Evolutionary conservation across 2,113 vertebrate species (phyloP).

Genomic region (Pterocles orientalis): DNA sequence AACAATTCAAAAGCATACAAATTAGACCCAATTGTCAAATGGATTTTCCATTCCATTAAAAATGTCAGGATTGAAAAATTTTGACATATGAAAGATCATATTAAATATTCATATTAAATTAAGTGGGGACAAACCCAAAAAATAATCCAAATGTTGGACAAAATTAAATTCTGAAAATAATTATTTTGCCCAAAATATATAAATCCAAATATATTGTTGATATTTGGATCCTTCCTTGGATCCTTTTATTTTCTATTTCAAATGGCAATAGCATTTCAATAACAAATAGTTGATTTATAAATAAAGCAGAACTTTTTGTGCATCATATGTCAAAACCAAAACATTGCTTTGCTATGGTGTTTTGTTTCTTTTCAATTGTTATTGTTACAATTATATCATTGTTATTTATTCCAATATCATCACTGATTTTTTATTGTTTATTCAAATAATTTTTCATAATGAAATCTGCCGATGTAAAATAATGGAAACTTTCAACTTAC

Average conservation of each 20-base stretch:
- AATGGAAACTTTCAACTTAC: neutral
- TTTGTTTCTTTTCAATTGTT: neutral
- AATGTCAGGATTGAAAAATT: conserved; percentile 53
- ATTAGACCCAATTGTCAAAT: conserved; percentile 66
- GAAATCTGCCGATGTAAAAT: neutral
- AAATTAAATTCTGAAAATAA: conserved; percentile 23
- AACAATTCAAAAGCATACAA: conserved; percentile 56
- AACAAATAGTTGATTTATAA: neutral
- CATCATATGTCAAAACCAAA: neutral
- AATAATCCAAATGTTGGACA: neutral
- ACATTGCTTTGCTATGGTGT: neutral
- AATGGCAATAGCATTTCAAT: neutral
- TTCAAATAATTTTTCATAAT: neutral
- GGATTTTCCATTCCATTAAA: conserved; percentile 63
- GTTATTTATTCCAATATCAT: neutral
- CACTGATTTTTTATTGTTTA: neutral
- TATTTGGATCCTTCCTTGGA: neutral
- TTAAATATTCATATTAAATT: conserved; percentile 43
- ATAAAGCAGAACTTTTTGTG: neutral
- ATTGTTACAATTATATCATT: neutral
- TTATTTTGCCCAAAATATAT: neutral
- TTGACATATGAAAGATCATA: conserved; percentile 52
- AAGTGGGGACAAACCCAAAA: conserved; percentile 19
- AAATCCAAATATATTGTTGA: neutral
- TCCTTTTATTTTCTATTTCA: neutral